phyloP scores from a whole-genome alignment of 2,888 invertebrate species.

The Polyommatus iphigenia region DNA sequence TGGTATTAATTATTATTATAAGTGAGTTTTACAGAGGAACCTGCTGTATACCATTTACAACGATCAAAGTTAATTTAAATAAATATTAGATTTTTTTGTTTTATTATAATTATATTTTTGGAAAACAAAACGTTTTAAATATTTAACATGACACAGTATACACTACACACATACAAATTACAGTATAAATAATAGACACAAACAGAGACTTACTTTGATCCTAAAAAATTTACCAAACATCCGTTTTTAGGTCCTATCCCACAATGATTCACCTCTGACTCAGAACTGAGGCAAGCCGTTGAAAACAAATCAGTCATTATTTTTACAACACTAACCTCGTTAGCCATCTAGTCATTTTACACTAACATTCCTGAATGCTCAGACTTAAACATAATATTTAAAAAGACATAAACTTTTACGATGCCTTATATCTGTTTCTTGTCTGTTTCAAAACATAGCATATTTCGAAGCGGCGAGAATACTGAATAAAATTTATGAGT shows the following conservation, averaged over 20 bases:
- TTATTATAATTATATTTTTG: background rate
- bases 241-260: background rate
- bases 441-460: conserved; percentile 12
- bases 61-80: background rate
- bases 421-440: background rate
- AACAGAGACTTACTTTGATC: background rate
- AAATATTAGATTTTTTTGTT: background rate
- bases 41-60: background rate
- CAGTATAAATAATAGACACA: background rate
- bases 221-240: background rate
- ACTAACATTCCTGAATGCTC: background rate
- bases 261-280: conserved; percentile 13
- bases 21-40: background rate
- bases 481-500: conserved; percentile 22
- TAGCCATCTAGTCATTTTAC: background rate
- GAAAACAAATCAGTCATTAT: background rate
- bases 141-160: background rate
- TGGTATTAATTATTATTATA: background rate
- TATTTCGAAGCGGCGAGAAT: conserved; percentile 18
- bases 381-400: conserved; percentile 21
- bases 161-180: too few species aligned
- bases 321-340: conserved; percentile 19
- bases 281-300: background rate
- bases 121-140: background rate
- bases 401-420: conserved; percentile 26